Percentiles rank a stretch among this genome's conserved stretches.
phyloP scores from a whole-genome alignment of 1,140 invertebrate genomes.

The Anthonomus grandis region DNA sequence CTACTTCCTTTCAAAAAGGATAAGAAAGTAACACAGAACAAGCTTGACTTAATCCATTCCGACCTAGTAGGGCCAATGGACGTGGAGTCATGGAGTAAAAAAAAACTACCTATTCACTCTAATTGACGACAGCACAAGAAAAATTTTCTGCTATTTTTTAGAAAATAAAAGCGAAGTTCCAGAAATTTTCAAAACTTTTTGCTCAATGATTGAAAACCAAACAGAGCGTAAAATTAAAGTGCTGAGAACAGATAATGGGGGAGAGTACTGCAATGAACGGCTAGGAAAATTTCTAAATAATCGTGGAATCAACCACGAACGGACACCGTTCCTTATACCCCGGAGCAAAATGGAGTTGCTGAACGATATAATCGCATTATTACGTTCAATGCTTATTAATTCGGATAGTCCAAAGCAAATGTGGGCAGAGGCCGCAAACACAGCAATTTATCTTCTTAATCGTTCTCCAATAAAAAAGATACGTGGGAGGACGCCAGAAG shows the following conservation, averaged over 20 bases:
- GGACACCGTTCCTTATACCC: constrained; percentile 45
- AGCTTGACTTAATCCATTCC: constrained; percentile 26
- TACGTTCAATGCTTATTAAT: constrained; percentile 36
- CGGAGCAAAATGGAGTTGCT: constrained; percentile 49
- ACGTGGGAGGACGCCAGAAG: constrained; percentile 47
- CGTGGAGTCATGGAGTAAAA: constrained; percentile 28
- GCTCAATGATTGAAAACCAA: constrained; percentile 43
- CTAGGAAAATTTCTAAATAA: constrained; percentile 33
- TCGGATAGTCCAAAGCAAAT: constrained; percentile 43
- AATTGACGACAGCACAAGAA: constrained; percentile 46
- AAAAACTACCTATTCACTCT: constrained; percentile 47
- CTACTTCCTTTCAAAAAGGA: constrained; percentile 19
- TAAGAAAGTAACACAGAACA: constrained; percentile 18
- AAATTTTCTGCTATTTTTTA: constrained; percentile 40
- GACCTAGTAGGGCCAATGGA: constrained; percentile 30
- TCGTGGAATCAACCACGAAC: constrained; percentile 44
- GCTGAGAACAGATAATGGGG: constrained; percentile 40
- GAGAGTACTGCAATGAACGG: constrained; percentile 40
- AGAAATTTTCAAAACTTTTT: constrained; percentile 33
- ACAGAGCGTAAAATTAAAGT: constrained; percentile 33
- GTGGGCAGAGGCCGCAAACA: constrained; percentile 45
- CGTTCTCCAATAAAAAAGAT: constrained; percentile 38
- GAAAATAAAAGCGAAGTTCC: constrained; percentile 39
- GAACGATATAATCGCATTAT: constrained; percentile 43
- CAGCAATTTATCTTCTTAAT: constrained; percentile 45